Base-by-base conservation (phyloP, 2,113 vertebrate genomes). In the Dromaius novaehollandiae region DNA sequence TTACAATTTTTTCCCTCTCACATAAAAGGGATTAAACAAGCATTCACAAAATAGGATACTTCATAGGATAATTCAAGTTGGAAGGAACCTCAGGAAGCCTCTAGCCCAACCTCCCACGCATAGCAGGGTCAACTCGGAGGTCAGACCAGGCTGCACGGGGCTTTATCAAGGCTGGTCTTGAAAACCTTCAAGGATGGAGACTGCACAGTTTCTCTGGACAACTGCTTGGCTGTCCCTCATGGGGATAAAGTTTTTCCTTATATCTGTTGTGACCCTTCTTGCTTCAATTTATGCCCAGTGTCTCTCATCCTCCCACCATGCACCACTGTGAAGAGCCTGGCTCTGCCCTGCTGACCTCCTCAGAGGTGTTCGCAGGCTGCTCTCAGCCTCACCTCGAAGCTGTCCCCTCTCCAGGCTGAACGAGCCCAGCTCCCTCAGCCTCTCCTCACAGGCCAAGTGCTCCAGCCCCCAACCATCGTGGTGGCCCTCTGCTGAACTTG, bases 11-110 rank as follows among this genome's bases (percentile, higher is more conserved):
- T 65, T 24, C 30, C 32, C 7, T 38, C 28, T 86, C 65, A 82
- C 5, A 19, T 60, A 82, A 93, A 82, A 19, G 19, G 19, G 48
- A 56, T 91, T 93, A 89, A 95, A 71, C 40, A 94, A 97, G 90
- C 40, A 83, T 75, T 81, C 68, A 86, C 48, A 38, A 83, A 92
- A 50, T 16, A 74, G 44, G 60, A 16, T 58, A 82, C 69, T 44
- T 93, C 11, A 2, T 0, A 65, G 56, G 66, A 65, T 17, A 82
- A 70, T 46, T 91, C 28, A 69, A 76, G 38, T 34, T 91, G 82
- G 79, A 94, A 93, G 38, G 53, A 88, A 90, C 75, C 85, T 89
- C 83, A 92, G 86, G 34, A 75, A 86, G 55, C 53, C 34, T 88
- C 40, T 28, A 61, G 63, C 38, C 34, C 86, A 81, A 36, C 30